phyloP scores from a whole-genome alignment of 2,888 invertebrate genomes.

The Aspidiotus rigidus region DNA sequence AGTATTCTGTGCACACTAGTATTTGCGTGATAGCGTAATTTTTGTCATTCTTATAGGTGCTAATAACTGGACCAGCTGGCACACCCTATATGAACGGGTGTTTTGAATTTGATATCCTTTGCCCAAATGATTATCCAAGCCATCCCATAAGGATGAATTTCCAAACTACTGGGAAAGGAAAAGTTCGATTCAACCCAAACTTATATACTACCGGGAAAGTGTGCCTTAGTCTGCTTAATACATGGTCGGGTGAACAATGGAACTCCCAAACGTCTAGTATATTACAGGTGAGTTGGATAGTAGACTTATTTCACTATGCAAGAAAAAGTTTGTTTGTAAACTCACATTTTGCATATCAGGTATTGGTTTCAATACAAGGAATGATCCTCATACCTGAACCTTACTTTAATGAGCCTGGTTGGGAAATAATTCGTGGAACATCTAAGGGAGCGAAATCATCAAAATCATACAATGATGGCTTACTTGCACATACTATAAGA shows the following conservation, averaged over 20 bases:
- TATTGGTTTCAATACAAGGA: conserved; percentile 85
- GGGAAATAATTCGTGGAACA: conserved; percentile 80
- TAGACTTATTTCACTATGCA: too few relatives aligned
- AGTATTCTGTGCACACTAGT: too few relatives aligned
- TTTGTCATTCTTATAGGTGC: conserved; percentile 49
- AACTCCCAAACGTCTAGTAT: conserved; percentile 84
- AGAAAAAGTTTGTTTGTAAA: too few relatives aligned
- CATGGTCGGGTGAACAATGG: conserved; percentile 98
- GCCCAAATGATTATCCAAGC: conserved; percentile 71
- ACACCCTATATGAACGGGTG: conserved; percentile 88
- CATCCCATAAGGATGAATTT: conserved; percentile 83
- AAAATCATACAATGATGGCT: conserved; percentile 88
- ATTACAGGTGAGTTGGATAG: conserved; percentile 51
- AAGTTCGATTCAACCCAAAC: conserved; percentile 86
- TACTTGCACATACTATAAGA: conserved; percentile 85
- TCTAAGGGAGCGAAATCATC: conserved; percentile 80
- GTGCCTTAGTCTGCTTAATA: conserved; percentile 88
- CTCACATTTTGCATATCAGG: conserved; percentile 45
- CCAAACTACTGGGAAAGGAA: conserved; percentile 79
- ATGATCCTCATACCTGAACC: conserved; percentile 85
- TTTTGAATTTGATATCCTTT: conserved; percentile 77
- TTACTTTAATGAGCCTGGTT: conserved; percentile 91
- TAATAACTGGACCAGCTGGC: conserved; percentile 84
- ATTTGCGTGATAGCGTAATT: too few relatives aligned
- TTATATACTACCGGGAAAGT: conserved; percentile 91